Conservation (phyloP, 2,888 invertebrate species). For the Nemotelus pantherinus region DNA sequence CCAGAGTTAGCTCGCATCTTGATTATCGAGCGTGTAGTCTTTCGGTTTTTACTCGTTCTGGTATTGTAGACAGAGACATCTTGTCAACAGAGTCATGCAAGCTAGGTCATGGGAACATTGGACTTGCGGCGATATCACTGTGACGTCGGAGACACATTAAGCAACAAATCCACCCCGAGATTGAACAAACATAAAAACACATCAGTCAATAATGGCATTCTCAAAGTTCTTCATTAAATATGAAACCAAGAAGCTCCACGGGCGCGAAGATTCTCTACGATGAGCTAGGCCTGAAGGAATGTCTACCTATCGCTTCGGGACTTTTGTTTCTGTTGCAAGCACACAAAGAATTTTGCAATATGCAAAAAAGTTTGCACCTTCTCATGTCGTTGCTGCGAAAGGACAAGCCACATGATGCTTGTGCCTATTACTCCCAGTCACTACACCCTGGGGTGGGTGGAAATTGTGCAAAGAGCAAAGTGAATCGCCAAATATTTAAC, state of each 20-base stretch:
- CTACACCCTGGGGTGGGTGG: conserved; percentile 26
- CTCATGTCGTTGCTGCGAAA: conserved; percentile 4
- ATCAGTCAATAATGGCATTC: conserved; percentile 33
- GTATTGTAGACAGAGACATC: background rate
- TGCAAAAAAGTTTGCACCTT: conserved; percentile 22
- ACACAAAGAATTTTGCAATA: background rate
- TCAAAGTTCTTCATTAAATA: conserved; percentile 39
- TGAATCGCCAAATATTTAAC: conserved; percentile 45
- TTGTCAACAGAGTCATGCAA: conserved; percentile 32
- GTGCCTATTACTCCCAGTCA: conserved; percentile 30
- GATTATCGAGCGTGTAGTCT: conserved; percentile 38
- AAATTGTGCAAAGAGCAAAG: conserved; percentile 36
- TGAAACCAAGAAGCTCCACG: conserved; percentile 19
- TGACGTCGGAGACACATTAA: conserved; percentile 29
- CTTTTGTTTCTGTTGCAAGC: background rate
- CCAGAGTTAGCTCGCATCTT: conserved; percentile 48
- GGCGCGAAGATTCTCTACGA: no score
- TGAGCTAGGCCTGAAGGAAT: conserved; percentile 6
- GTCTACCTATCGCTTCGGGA: conserved; percentile 3
- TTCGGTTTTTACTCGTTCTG: conserved; percentile 41
- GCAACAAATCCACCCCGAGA: conserved; percentile 41
- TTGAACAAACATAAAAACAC: conserved; percentile 37
- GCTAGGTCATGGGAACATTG: background rate
- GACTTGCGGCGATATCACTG: background rate
- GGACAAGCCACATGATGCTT: background rate